Evolutionary conservation across 23 tunicate species (phyloP), one percentile per base, ranked within the genome.

Genomic region (Pegea sp.): DNA sequence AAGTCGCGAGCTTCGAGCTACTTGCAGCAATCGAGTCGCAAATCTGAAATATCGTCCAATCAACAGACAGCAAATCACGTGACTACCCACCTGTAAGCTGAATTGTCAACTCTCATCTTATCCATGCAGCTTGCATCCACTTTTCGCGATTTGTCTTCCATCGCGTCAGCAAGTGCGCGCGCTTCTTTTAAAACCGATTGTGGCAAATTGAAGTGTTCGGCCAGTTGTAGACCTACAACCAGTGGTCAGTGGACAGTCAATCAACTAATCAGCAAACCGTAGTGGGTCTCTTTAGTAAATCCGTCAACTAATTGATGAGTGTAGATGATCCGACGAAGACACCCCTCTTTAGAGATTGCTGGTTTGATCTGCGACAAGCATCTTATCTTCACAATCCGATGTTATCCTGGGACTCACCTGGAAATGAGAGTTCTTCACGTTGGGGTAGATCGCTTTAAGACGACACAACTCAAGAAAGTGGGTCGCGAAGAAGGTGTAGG

Each of bases 391-490:
- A 22, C 26, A 25, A 24, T 22, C 19, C 20, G 0, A 13, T 22
- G 22, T 0, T 0, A 29, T 16, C 18, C 18, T 16, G 8, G 0
- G 16, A 56, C 34, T 11, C 61, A 77, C 90, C 71, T 79, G 64
- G 26, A 79, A 79, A 60, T 79, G 78, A 59, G 57, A 69, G 50
- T 79, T 79, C 38, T 79, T 69, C 26, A 79, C 74, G 42, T 70
- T 70, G 13, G 93, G 93, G 31, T 70, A 79, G 42, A 79, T 58
- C 25, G 72, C 64, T 59, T 79, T 78, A 58, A 79, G n/a, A 26
- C 93, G 68, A 54, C 78, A 79, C 18, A 79, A 51, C 54, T 79
- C 93, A 27, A 79, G 56, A 26, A 59, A 79, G 51, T 79, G 93
- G 2, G 93, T 79, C 29, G 90, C 77, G 44, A 77, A 77, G 30